Evolutionary conservation across 2,888 invertebrate genomes (phyloP).

Genomic region (Drosophila austrosaltans): DNA sequence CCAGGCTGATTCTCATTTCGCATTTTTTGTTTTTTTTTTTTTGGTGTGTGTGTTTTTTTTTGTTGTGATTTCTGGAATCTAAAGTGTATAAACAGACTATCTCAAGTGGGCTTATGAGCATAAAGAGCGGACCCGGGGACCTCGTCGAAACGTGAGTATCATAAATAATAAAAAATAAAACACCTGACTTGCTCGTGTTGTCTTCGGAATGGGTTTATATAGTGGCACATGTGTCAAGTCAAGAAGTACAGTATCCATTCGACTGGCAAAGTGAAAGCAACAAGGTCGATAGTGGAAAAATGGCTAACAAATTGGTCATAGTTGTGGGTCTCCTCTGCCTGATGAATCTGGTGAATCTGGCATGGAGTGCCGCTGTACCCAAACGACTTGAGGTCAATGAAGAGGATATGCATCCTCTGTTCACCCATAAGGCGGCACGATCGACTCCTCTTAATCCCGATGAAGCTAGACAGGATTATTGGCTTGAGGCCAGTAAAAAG

Average conservation of each 20-base stretch:
- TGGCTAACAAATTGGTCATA: constrained; percentile 34
- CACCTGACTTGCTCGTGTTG: constrained; percentile 34
- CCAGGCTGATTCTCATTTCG: too few relatives aligned
- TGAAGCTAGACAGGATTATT: constrained; percentile 65
- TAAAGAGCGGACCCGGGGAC: not conserved
- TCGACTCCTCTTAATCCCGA: constrained; percentile 2
- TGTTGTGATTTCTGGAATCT: constrained; percentile 12
- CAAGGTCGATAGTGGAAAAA: constrained; percentile 4
- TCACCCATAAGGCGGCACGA: not conserved
- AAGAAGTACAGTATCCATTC: constrained; percentile 48
- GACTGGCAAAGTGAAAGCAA: constrained; percentile 39
- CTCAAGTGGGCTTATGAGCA: constrained; percentile 6
- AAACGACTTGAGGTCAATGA: constrained; percentile 13
- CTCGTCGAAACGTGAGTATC: constrained; percentile 6
- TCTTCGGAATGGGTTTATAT: constrained; percentile 49
- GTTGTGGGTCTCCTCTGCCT: constrained; percentile 18
- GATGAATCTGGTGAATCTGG: constrained; percentile 27
- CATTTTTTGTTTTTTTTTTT: not conserved
- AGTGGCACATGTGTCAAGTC: constrained; percentile 21
- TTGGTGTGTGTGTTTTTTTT: not conserved
- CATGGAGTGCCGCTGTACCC: constrained; percentile 56
- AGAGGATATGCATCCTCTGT: constrained; percentile 71
- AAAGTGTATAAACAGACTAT: not conserved
- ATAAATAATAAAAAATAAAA: constrained; percentile 7
- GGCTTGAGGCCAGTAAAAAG: constrained; percentile 65